These are phyloP conservation scores for Epizoanthus rinbou DNA, from an alignment of 92 coral and sea anemone genomes.

Conservation along the genomic window DNA sequence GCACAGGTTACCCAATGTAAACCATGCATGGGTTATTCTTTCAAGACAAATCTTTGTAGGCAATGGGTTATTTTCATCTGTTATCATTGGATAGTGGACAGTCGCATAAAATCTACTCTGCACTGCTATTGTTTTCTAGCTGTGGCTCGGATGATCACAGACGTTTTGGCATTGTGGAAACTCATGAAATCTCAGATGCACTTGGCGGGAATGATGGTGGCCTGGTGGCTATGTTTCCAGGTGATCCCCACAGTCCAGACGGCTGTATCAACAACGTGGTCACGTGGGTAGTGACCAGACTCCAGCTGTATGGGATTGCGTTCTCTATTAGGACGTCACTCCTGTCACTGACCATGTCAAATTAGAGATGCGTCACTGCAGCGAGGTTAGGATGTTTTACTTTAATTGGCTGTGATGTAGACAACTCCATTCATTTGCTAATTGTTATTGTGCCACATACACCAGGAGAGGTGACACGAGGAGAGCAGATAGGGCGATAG, in stretches of 20 bases:
- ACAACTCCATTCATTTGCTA: too few relatives aligned
- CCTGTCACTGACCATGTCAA: not conserved
- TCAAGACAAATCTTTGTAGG: too few relatives aligned
- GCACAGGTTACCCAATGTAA: too few relatives aligned
- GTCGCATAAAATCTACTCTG: not conserved
- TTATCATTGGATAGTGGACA: too few relatives aligned
- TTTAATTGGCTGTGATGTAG: too few relatives aligned
- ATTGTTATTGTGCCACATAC: too few relatives aligned
- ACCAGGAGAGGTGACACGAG: too few relatives aligned
- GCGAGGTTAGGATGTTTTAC: too few relatives aligned
- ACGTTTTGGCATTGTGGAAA: slow-evolving; percentile 21
- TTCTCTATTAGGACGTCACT: not conserved
- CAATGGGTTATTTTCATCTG: too few relatives aligned
- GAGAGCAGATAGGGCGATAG: too few relatives aligned
- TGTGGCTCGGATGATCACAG: not conserved
- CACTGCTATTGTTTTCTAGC: not conserved
- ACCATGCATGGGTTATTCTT: too few relatives aligned
- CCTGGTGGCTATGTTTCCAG: not conserved
- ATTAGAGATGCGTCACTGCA: too few relatives aligned
- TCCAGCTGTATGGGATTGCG: slow-evolving; percentile 14
- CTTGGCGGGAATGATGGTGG: slow-evolving; percentile 19
- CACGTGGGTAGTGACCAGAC: not conserved
- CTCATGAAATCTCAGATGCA: not conserved
- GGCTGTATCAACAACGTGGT: not conserved
- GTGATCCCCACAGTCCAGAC: not conserved